These are phyloP conservation scores for Drosophila virilis DNA, from an alignment of 1,140 invertebrate genomes.

Conservation along the genomic window DNA sequence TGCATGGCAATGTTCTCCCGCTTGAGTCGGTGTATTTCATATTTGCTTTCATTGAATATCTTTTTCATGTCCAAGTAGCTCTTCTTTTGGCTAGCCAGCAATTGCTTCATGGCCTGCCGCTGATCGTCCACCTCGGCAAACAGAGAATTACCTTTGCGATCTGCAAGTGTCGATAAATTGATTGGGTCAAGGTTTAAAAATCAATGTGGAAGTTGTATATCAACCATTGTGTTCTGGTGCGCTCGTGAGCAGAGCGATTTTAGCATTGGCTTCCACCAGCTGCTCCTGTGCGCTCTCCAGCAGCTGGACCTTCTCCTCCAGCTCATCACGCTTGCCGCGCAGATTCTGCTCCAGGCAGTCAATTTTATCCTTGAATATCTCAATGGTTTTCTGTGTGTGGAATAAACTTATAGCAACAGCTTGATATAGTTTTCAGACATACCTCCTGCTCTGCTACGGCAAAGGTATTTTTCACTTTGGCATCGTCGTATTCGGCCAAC, in stretches of 20 bases:
- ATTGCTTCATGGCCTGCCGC: conserved; percentile 80
- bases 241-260: conserved; percentile 61
- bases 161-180: conserved; percentile 24
- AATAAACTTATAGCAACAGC: background rate
- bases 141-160: conserved; percentile 85
- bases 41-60: conserved; percentile 75
- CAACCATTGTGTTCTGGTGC: conserved; percentile 65
- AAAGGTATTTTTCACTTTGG: conserved; percentile 55
- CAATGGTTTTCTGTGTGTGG: conserved; percentile 61
- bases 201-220: background rate
- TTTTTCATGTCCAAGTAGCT: conserved; percentile 84
- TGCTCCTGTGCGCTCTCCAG: conserved; percentile 78
- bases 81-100: conserved; percentile 83
- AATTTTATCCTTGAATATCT: conserved; percentile 71
- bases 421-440: background rate
- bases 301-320: conserved; percentile 75
- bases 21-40: conserved; percentile 84
- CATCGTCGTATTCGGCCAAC: conserved; percentile 66
- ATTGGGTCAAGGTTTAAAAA: no score
- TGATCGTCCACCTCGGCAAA: conserved; percentile 86
- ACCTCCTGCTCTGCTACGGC: conserved; percentile 75
- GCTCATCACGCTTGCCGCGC: conserved; percentile 65
- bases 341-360: conserved; percentile 77
- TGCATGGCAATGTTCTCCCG: conserved; percentile 83
- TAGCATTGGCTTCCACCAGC: conserved; percentile 74